Evolutionary conservation across 2,113 vertebrate species (phyloP), one percentile per base, ranked within the genome.

Genomic region (Prochilodus magdalenae): DNA sequence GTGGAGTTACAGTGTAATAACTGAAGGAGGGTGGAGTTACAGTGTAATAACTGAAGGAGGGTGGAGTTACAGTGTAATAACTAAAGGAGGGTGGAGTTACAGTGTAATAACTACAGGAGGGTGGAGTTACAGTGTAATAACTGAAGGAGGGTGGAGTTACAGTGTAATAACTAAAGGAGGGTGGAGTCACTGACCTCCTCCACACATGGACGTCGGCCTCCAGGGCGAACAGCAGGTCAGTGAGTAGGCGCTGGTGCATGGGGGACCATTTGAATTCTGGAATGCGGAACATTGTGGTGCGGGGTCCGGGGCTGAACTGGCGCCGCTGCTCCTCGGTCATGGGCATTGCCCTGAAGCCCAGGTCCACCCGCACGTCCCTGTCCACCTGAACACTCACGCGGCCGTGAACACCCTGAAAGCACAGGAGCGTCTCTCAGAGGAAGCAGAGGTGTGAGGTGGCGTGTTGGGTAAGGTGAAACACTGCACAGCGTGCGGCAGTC

Each of bases 211-310:
- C 97, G 67, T 99, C 98, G 0, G 98, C 97, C 92, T 99, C 98
- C 84, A 99, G 94, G 14, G 98, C 97, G 83, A 99, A 98, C 4
- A 99, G 94, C 89, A 99, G 90, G 89, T 99, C 98, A 1, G 97
- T 99, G 81, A 99, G 95, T 40, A 99, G 91, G 57, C 98, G 92
- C 91, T 99, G 98, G 88, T 99, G 98, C 98, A 99, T 99, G 5
- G 97, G 96, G 20, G 98, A 99, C 98, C 98, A 99, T 80, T 99
- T 99, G 91, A 99, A 99, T 87, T 99, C 98, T 13, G 98, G 98
- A 88, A 99, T 99, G 63, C 98, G 97, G 89, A 99, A 99, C 98
- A 99, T 99, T 2, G 98, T 99, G 5, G 98, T 99, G 85, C 98
- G 96, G 0, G 98, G 98, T 24, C 98, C 98, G 0, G 98, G 98